Evolutionary conservation across 2,888 invertebrate genomes (phyloP).

Genomic region (Poecilus cupreus): DNA sequence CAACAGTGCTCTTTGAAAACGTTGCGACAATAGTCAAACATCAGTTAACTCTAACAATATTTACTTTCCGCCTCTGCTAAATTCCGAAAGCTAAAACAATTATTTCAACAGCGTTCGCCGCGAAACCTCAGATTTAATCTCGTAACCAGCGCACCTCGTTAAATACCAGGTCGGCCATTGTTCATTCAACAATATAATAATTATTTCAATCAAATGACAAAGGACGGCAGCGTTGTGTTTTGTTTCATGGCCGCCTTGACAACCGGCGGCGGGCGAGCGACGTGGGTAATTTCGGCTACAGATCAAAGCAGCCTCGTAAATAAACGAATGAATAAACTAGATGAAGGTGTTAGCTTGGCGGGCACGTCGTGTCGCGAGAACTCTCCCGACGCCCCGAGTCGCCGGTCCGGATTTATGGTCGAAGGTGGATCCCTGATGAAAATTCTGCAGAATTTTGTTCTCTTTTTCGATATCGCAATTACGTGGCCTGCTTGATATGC

Average conservation of each 20-base stretch:
- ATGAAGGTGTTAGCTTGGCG: constrained; percentile 49
- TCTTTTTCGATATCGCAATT: constrained; percentile 42
- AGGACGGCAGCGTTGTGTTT: constrained; percentile 9
- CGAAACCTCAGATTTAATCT: constrained; percentile 50
- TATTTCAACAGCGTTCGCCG: constrained; percentile 46
- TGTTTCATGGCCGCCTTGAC: constrained; percentile 17
- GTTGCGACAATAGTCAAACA: constrained; percentile 49
- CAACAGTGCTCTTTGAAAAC: constrained; percentile 40
- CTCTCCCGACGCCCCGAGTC: constrained; percentile 30
- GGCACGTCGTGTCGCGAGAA: constrained; percentile 27
- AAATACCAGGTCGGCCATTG: constrained; percentile 41
- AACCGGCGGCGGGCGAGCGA: background rate
- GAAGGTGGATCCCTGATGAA: constrained; percentile 46
- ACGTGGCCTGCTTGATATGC: constrained; percentile 25
- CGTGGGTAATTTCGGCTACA: constrained; percentile 19
- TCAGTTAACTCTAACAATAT: constrained; percentile 53
- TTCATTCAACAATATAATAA: constrained; percentile 45
- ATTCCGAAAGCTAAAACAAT: constrained; percentile 51
- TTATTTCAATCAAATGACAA: constrained; percentile 47
- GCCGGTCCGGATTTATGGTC: constrained; percentile 45
- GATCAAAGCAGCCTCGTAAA: constrained; percentile 49
- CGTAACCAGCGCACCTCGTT: constrained; percentile 44
- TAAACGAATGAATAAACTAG: constrained; percentile 54
- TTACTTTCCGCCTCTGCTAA: constrained; percentile 47
- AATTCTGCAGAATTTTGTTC: constrained; percentile 41